Evolutionary conservation across 2,888 invertebrate genomes (phyloP).

Genomic region (Apotomis capreana): DNA sequence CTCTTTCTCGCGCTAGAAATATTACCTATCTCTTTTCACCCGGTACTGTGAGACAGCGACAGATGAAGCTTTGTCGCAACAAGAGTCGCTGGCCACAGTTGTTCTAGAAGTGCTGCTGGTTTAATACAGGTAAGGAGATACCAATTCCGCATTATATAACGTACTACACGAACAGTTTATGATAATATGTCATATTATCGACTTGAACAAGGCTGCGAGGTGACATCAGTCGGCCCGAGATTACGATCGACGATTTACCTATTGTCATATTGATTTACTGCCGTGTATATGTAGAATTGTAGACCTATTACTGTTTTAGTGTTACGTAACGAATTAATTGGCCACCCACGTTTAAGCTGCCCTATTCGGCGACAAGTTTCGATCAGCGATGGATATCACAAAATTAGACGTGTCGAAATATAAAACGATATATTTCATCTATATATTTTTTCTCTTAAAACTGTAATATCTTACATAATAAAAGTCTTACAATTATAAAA

Average conservation of each 20-base stretch:
- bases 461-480: too few relatives aligned
- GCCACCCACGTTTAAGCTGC: slow-evolving; percentile 56
- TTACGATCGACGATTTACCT: slow-evolving; percentile 77
- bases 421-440: too few relatives aligned
- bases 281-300: slow-evolving; percentile 53
- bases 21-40: too few relatives aligned
- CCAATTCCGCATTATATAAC: slow-evolving; percentile 10
- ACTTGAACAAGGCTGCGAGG: slow-evolving; percentile 48
- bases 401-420: too few relatives aligned
- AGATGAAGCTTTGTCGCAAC: too few relatives aligned
- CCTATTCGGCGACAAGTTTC: slow-evolving; percentile 1
- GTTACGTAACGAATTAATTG: slow-evolving; percentile 68
- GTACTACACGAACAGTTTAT: slow-evolving; percentile 14
- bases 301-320: slow-evolving; percentile 62
- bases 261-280: slow-evolving; percentile 77
- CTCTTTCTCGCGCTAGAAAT: too few relatives aligned
- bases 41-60: too few relatives aligned
- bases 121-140: neutral
- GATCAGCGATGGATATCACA: too few relatives aligned
- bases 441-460: too few relatives aligned
- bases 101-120: too few relatives aligned
- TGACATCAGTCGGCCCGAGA: slow-evolving; percentile 74
- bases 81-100: too few relatives aligned
- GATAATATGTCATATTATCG: slow-evolving; percentile 32
- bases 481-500: too few relatives aligned